Evolutionary conservation across 2,888 invertebrate species (phyloP), one percentile per base, ranked within the genome.

Genomic region (Ectemnius cavifrons): DNA sequence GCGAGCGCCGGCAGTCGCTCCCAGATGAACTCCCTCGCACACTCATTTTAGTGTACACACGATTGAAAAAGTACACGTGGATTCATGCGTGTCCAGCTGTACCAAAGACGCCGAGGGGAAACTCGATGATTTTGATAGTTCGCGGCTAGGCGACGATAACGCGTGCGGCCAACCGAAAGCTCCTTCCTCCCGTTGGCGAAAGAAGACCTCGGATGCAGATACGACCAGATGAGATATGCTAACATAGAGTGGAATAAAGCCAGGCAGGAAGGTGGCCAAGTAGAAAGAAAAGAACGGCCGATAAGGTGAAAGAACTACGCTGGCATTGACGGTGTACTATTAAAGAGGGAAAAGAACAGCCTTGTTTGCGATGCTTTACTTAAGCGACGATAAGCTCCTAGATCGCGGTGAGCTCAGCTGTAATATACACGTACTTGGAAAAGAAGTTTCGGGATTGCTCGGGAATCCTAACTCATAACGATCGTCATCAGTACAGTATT

Each of bases 301-400:
- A 69, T 63, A 59, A 57, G 11, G 18, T 11, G 37, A 59, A 46
- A 37, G 8, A 6, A 37, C 37, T 4, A 37, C 5, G 0, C 37
- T 37, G 3, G 37, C 16, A 27, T 18, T 47, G 23, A 27, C 18
- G 64, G 27, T 14, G 58, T n/a, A n/a, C n/a, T 57, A 28, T 16
- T 16, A 49, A 57, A 49, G 49, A 52, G n/a, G 52, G 67, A 70
- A 45, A 46, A 28, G 28, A 46, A 72, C 63, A 75, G 46, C 65
- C 67, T 65, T 52, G 52, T 16, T 52, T 18, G 72, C 68, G 68
- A 75, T 71, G 67, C 70, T 72, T 72, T 63, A 68, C 65, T 75
- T 61, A 67, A 68, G 61, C 52, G 16, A 52, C 16, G 52, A 52
- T 52, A 52, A 52, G 52, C 16, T 13, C 1, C 8, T 3, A 23